Percentiles rank a stretch among this genome's conserved stretches.
Conservation (phyloP, 2,888 invertebrate genomes). For the Pollenia amentaria region DNA sequence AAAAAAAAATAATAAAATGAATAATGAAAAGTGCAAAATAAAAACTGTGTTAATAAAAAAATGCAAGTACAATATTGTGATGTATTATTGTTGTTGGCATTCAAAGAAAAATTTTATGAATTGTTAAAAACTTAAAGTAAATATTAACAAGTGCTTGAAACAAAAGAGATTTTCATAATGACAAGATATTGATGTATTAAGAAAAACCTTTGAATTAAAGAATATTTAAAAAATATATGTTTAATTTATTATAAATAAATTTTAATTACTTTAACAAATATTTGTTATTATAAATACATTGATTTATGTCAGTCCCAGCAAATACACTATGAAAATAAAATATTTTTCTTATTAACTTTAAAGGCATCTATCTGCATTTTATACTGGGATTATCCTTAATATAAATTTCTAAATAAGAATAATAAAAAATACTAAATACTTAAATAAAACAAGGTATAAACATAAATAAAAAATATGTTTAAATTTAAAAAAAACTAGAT, state of each 20-base stretch:
- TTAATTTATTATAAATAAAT: no score
- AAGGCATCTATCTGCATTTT: not conserved
- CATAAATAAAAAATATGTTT: no score
- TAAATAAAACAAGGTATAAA: slow-evolving; percentile 38
- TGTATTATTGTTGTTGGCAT: slow-evolving; percentile 67
- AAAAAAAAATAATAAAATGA: slow-evolving; percentile 23
- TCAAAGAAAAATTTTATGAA: slow-evolving; percentile 66
- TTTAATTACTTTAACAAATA: no score
- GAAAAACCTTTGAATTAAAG: no score
- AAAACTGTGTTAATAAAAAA: slow-evolving; percentile 66
- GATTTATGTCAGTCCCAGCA: not conserved
- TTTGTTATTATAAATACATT: not conserved
- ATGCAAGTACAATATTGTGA: slow-evolving; percentile 70
- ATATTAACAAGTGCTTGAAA: not conserved
- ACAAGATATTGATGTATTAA: not conserved
- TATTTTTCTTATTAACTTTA: not conserved
- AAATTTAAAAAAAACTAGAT: slow-evolving; percentile 12
- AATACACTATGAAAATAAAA: not conserved
- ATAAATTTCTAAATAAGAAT: not conserved
- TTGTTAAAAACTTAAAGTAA: slow-evolving; percentile 48
- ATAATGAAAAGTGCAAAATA: slow-evolving; percentile 69
- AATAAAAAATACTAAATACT: no score
- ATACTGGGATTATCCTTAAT: not conserved
- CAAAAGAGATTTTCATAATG: not conserved
- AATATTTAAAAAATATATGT: no score